Evolutionary conservation across 2,888 invertebrate species (phyloP).

Genomic region (Lymantria monacha): DNA sequence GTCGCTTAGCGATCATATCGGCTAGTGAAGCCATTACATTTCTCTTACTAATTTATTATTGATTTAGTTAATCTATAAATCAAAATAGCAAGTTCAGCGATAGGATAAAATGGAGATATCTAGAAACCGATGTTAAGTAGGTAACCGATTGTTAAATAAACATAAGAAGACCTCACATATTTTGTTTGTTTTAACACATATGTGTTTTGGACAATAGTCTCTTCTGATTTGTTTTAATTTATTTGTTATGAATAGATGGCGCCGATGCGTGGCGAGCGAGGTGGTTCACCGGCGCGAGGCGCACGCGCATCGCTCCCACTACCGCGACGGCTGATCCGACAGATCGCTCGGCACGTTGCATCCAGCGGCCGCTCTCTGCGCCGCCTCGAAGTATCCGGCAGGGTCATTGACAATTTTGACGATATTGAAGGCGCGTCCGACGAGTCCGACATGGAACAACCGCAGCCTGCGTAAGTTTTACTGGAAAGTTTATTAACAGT

Average conservation of each 20-base stretch:
- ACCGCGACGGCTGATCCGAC: conserved; percentile 72
- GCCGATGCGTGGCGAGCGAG: conserved; percentile 78
- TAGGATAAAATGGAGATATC: too few species aligned
- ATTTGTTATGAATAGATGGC: conserved; percentile 57
- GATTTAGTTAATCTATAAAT: too few species aligned
- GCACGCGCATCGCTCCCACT: conserved; percentile 78
- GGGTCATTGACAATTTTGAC: conserved; percentile 78
- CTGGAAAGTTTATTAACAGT: background rate
- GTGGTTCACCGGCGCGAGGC: conserved; percentile 72
- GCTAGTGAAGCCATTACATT: too few species aligned
- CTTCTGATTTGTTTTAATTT: too few species aligned
- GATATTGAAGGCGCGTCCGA: conserved; percentile 71
- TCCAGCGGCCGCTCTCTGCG: conserved; percentile 77
- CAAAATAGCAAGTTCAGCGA: too few species aligned
- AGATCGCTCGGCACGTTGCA: conserved; percentile 77
- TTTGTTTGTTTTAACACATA: too few species aligned
- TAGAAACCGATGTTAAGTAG: too few species aligned
- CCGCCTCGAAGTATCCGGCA: conserved; percentile 74
- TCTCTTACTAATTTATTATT: too few species aligned
- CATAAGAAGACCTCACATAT: too few species aligned
- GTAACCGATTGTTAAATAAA: too few species aligned
- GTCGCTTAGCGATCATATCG: too few species aligned
- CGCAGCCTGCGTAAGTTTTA: conserved; percentile 68
- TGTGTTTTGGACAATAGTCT: too few species aligned
- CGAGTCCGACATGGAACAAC: conserved; percentile 69